A percentile compares a stretch with the other conserved stretches of the same genome.
Conservation (phyloP, 2,113 vertebrate genomes). For the Hemichromis elongatus region DNA sequence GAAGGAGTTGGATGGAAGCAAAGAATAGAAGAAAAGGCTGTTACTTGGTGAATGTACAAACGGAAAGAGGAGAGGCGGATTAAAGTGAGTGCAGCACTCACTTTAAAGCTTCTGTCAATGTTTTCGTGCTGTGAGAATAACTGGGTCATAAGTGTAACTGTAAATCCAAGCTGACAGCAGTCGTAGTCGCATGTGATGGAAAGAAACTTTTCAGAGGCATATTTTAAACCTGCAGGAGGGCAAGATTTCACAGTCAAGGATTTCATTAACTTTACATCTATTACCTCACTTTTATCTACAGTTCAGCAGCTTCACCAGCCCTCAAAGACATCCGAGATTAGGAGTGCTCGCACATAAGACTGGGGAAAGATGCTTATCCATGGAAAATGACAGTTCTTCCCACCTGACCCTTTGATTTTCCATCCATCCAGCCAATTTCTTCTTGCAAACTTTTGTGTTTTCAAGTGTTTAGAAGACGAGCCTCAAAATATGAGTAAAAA, state of each 20-base stretch:
- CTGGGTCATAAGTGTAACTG: fast-evolving
- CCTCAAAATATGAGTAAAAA: too few relatives aligned
- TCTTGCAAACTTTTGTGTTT: neutral
- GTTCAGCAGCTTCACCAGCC: neutral
- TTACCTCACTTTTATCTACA: neutral
- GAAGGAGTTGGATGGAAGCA: fast-evolving
- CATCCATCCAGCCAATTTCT: neutral
- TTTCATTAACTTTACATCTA: neutral
- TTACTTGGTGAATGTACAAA: fast-evolving
- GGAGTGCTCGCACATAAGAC: neutral
- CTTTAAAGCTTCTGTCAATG: neutral
- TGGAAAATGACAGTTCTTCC: neutral
- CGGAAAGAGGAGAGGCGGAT: neutral
- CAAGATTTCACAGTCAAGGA: neutral
- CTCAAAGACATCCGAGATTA: neutral
- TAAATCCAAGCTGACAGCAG: neutral
- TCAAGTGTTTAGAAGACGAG: neutral
- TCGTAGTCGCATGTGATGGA: neutral
- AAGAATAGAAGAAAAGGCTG: neutral
- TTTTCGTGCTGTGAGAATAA: neutral
- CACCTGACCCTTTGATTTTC: neutral
- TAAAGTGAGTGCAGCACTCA: neutral
- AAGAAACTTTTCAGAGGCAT: neutral
- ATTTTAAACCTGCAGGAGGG: neutral
- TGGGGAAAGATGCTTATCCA: neutral